Evolutionary conservation across 2,113 vertebrate genomes (phyloP), one percentile per base, ranked within the genome.

Genomic region (Colossoma macropomum): DNA sequence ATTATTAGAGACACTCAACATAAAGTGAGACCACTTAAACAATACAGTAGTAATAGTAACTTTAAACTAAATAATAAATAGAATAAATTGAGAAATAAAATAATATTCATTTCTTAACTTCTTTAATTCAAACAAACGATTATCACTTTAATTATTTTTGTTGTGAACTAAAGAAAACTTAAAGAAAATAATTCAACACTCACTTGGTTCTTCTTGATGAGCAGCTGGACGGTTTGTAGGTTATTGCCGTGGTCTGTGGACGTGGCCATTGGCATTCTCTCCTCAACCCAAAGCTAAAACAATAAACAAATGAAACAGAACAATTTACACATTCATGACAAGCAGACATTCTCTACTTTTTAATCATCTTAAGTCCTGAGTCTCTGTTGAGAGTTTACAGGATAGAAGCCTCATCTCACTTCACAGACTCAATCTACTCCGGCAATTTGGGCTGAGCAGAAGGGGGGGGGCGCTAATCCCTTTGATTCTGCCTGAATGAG

Each of bases 131-230:
- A n/a, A n/a, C n/a, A n/a, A n/a, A n/a, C n/a, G n/a, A n/a, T n/a
- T n/a, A n/a, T n/a, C n/a, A n/a, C n/a, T n/a, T n/a, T n/a, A n/a
- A n/a, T n/a, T n/a, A n/a, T n/a, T n/a, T n/a, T n/a, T n/a, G n/a
- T n/a, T n/a, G n/a, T n/a, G n/a, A n/a, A n/a, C n/a, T n/a, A n/a
- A n/a, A n/a, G n/a, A 38, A 38, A 15, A 50, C 48, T 50, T 16
- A 56, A 56, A 21, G 9, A 38, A 38, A 25, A 15, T 17, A n/a
- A n/a, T n/a, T n/a, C 2, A 34, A 28, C 10, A 63, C 32, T 86
- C 79, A 98, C 98, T 96, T 99, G 97, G 75, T 99, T 99, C 90
- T 99, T 99, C 94, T 99, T 99, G 91, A 99, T 99, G 68, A 99
- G 93, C 34, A 99, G 94, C 91, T 99, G 97, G 52, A 99, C 97